Base-by-base conservation (phyloP, 2,888 invertebrate species). In the Stenotaenia linearis region DNA sequence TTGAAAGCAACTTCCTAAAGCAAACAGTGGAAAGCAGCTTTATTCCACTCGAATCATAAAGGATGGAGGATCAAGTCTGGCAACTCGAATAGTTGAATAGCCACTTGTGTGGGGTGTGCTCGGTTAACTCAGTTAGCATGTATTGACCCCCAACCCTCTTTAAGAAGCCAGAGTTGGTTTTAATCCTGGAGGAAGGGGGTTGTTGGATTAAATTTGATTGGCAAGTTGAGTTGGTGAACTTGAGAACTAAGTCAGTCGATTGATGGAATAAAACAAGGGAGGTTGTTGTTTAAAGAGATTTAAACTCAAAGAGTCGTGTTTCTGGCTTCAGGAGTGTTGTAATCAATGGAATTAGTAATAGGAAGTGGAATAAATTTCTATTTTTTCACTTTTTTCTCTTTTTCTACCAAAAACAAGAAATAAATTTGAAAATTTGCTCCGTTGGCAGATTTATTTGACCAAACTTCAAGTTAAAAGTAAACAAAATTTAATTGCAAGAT, bases 41-140 rank as follows among this genome's bases (percentile, higher is more conserved):
- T 61, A 61, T 61, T 61, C 61, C 23, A 23, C 61, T 61, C 28
- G 61, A 61, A 61, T 61, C 61, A 61, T 61, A 61, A 61, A 61
- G 25, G 56, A 56, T 56, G 21, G 15, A 56, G 56, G 25, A 61
- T 23, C 61, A 61, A 61, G 61, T 61, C 61, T 61, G 12, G 6
- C 15, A 25, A 25, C 61, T 61, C 15, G 61, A 25, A 28, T 25
- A 61, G 61, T 61, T 61, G 61, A 61, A 61, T 61, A 61, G 61
- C 61, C 61, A 61, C 61, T 61, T 61, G 61, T 61, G 25, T 12
- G 61, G 45, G 61, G 61, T 61, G 23, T 6, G 61, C 25, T 25
- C 25, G 7, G 61, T 61, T 61, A 61, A 61, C 61, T 61, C 61
- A 61, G 2, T 61, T 61, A 25, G 61, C 61, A 61, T 61, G 61